Evolutionary conservation across 2,113 vertebrate species (phyloP), one percentile per base, ranked within the genome.

Genomic region (Sapayoa aenigma): DNA sequence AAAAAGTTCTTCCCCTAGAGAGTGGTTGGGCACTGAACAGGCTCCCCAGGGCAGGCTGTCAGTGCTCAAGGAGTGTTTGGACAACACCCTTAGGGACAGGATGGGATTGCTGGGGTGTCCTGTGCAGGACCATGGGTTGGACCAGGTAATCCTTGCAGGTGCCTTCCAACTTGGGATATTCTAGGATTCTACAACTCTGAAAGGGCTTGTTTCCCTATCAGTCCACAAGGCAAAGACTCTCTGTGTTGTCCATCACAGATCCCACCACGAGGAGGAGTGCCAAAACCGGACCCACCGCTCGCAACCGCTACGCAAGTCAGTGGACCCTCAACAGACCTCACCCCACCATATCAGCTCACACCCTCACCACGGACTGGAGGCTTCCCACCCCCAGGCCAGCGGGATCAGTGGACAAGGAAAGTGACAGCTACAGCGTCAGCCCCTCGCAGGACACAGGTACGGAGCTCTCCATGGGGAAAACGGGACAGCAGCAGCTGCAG

Each of bases 371-470:
- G 0, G 99, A 99, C 97, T 99, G 99, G 99, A 98, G 99, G 97
- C 98, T 99, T 44, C 99, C 99, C 24, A 99, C 99, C 0, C 99
- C 99, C 7, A 97, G 99, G 9, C 99, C 99, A 28, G 96, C 99
- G 1, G 99, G 99, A 14, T 99, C 99, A 1, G 98, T 99, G 96
- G 99, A 99, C 98, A 99, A 99, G 95, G 99, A 99, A 92, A 99
- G 99, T 0, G 99, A 99, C 97, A 99, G 99, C 97, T 99, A 99
- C 98, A 99, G 99, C 2, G 99, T 99, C 98, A 99, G 99, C 97
- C 99, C 99, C 15, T 99, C 99, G 0, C 99, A 99, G 96, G 99
- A 99, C 94, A 99, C 99, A 98, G 99, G 99, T 99, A 97, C 0
- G 11, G 37, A 33, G 31, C 30, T 19, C 12, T 58, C 22, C 7